phyloP scores from a whole-genome alignment of 2,113 vertebrate genomes.

The Leptodactylus fuscus region DNA sequence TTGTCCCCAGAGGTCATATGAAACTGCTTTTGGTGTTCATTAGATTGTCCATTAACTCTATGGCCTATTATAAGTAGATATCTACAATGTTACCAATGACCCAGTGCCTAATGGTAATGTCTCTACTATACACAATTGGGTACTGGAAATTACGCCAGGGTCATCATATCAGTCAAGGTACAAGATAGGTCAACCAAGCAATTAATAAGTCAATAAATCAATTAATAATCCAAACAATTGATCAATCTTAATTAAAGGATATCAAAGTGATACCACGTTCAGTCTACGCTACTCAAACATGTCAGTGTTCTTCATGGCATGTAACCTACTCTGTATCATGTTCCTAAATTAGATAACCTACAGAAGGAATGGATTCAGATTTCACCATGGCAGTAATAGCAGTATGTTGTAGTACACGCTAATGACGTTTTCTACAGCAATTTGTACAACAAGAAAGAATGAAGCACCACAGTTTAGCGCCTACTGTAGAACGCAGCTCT shows the following conservation, averaged over 20 bases:
- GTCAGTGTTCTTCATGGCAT: background rate
- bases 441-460: slow-evolving; percentile 33
- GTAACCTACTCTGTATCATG: background rate
- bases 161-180: background rate
- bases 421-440: slow-evolving; percentile 12
- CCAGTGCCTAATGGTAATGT: background rate
- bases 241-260: background rate
- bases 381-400: background rate
- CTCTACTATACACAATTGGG: background rate
- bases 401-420: background rate
- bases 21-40: too few relatives aligned
- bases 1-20: too few relatives aligned
- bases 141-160: too few relatives aligned
- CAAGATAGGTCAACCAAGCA: background rate
- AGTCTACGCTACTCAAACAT: background rate
- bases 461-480: slow-evolving; percentile 20
- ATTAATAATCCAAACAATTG: too few relatives aligned
- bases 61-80: too few relatives aligned
- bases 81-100: background rate
- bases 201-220: background rate
- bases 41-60: too few relatives aligned
- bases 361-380: background rate
- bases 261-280: background rate
- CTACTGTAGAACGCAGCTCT: slow-evolving; percentile 12
- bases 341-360: background rate